phyloP scores from a whole-genome alignment of 2,113 vertebrate genomes.

The Dipodomys ordii region DNA sequence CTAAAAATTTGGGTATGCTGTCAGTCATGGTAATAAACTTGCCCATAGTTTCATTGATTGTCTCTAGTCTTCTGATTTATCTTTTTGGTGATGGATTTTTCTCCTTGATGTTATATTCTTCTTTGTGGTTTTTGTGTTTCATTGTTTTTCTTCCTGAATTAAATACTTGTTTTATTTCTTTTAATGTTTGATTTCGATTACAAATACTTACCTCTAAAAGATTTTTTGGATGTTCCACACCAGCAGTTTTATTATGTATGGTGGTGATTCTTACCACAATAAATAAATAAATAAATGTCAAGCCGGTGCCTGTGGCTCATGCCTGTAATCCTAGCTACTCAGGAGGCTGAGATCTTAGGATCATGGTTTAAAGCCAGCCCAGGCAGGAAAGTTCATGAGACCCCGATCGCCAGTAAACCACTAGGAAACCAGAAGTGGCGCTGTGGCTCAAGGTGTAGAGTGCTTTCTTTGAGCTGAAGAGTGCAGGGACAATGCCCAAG shows the following conservation, averaged over 20 bases:
- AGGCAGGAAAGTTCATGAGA: no score
- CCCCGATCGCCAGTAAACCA: no score
- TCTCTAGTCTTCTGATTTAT: neutral
- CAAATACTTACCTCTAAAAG: no score
- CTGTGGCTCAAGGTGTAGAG: no score
- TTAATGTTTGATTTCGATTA: neutral
- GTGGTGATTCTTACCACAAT: neutral
- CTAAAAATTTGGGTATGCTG: neutral
- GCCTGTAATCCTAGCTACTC: no score
- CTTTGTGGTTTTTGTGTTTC: neutral
- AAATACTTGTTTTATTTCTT: neutral
- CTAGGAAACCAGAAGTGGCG: no score
- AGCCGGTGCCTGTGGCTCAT: no score
- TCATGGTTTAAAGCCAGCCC: no score
- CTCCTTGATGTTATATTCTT: neutral
- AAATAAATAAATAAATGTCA: neutral
- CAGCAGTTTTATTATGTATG: neutral
- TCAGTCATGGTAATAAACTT: neutral
- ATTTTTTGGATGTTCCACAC: neutral
- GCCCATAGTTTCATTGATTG: neutral
- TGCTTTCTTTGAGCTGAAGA: no score
- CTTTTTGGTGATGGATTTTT: neutral
- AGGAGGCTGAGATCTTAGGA: no score
- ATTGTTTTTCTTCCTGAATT: neutral
- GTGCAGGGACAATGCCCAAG: no score